Conservation (phyloP, 2,888 invertebrate species). For the Ferdinandea cuprea region DNA sequence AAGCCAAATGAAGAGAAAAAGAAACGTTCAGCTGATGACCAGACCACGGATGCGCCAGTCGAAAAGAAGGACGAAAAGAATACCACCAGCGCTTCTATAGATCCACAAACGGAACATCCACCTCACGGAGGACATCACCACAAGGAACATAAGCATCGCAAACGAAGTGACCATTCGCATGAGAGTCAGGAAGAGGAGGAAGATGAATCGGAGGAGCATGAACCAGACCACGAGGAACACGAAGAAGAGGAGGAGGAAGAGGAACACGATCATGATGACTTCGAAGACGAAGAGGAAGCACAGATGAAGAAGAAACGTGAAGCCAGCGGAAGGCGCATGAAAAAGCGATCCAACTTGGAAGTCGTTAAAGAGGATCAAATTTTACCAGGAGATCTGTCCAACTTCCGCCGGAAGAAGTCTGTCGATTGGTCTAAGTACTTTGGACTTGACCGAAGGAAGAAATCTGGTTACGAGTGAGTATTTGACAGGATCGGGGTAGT, state of each 20-base stretch:
- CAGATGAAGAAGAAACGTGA: constrained; percentile 83
- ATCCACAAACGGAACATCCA: constrained; percentile 81
- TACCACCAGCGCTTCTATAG: constrained; percentile 36
- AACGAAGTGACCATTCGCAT: constrained; percentile 79
- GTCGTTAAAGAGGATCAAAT: constrained; percentile 77
- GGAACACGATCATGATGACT: constrained; percentile 76
- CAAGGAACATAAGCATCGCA: constrained; percentile 78
- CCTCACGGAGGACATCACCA: constrained; percentile 76
- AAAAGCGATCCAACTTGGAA: constrained; percentile 76
- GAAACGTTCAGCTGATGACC: constrained; percentile 83
- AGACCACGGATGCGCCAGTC: constrained; percentile 54
- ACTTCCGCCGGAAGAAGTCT: constrained; percentile 89
- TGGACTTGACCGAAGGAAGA: constrained; percentile 91
- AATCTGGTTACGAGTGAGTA: constrained; percentile 80
- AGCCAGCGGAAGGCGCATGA: constrained; percentile 64
- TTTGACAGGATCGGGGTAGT: not conserved
- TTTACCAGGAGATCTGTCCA: constrained; percentile 83
- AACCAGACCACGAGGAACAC: constrained; percentile 82
- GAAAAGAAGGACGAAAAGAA: constrained; percentile 64
- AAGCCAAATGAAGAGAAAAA: constrained; percentile 84
- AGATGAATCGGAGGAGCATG: constrained; percentile 80
- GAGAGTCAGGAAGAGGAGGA: constrained; percentile 75
- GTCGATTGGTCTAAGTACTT: constrained; percentile 95
- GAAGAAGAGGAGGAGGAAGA: constrained; percentile 80
- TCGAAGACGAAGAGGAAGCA: constrained; percentile 82